Percentiles rank a stretch among this genome's conserved stretches.
Conservation (phyloP, 2,113 vertebrate species). For the Petromus typicus region DNA sequence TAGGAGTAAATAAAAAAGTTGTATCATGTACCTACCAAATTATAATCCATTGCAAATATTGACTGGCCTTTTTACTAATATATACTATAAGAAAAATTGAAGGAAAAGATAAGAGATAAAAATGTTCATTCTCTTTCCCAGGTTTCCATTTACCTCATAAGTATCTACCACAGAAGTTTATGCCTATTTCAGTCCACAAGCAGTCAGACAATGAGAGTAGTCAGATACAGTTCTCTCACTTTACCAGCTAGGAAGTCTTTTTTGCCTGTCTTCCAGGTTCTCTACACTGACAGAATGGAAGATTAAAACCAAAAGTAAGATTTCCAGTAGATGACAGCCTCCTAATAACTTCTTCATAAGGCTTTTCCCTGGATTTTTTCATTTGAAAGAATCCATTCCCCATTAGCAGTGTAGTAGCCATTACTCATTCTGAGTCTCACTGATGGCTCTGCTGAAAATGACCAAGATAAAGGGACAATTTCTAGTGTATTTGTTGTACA, state of each 20-base stretch:
- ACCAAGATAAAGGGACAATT: background rate
- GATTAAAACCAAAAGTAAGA: background rate
- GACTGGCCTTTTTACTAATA: background rate
- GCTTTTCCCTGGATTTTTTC: background rate
- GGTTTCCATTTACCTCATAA: background rate
- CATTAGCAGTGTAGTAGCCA: background rate
- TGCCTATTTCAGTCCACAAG: background rate
- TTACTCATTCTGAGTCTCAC: background rate
- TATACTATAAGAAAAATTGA: background rate
- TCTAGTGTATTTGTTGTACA: background rate
- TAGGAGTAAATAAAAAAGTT: background rate
- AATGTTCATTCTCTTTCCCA: slow-evolving; percentile 10
- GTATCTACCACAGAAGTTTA: background rate
- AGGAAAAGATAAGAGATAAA: background rate
- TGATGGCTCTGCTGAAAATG: background rate
- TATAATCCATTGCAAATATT: background rate
- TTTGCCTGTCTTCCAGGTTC: background rate
- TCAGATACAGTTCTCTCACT: background rate
- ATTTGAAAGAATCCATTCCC: background rate
- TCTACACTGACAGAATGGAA: background rate
- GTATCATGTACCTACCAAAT: background rate
- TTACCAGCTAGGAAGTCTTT: background rate
- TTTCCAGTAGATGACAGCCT: background rate
- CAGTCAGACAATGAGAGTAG: background rate
- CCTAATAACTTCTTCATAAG: background rate